Evolutionary conservation across 2,888 invertebrate genomes (phyloP).

Genomic region (Oxystoma pomonae): DNA sequence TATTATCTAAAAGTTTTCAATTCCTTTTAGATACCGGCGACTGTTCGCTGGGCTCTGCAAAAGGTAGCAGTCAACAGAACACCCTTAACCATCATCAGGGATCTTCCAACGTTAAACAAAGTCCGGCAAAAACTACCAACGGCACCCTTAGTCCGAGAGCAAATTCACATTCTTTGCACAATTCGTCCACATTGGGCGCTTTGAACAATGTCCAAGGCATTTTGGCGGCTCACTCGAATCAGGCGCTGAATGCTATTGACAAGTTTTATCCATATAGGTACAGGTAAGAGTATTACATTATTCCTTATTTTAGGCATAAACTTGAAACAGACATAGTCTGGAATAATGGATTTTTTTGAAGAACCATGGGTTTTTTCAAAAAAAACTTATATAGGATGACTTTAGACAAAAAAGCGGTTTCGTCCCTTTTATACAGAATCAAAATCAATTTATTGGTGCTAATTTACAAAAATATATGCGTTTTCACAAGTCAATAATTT

Average conservation of each 20-base stretch:
- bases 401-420: too few species aligned
- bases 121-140: conserved; percentile 34
- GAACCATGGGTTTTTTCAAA: too few species aligned
- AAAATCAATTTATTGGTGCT: too few species aligned
- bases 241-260: conserved; percentile 70
- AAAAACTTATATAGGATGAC: too few species aligned
- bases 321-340: too few species aligned
- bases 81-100: conserved; percentile 40
- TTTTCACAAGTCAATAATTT: too few species aligned
- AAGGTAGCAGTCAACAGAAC: conserved; percentile 54
- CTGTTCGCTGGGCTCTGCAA: conserved; percentile 52
- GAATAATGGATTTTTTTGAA: too few species aligned
- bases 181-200: conserved; percentile 44
- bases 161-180: conserved; percentile 38
- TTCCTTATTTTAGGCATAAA: too few species aligned
- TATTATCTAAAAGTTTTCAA: too few species aligned
- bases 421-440: too few species aligned
- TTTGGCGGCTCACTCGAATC: conserved; percentile 45
- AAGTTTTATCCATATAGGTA: conserved; percentile 90
- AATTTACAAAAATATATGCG: too few species aligned
- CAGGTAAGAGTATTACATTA: too few species aligned
- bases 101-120: conserved; percentile 36
- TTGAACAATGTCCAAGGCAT: conserved; percentile 46
- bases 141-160: conserved; percentile 40
- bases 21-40: not conserved